A percentile compares a stretch with the other conserved stretches of the same genome.
Conservation (phyloP, 2,797 vertebrate species). For the Ctenochaetus hawaiiensis region DNA sequence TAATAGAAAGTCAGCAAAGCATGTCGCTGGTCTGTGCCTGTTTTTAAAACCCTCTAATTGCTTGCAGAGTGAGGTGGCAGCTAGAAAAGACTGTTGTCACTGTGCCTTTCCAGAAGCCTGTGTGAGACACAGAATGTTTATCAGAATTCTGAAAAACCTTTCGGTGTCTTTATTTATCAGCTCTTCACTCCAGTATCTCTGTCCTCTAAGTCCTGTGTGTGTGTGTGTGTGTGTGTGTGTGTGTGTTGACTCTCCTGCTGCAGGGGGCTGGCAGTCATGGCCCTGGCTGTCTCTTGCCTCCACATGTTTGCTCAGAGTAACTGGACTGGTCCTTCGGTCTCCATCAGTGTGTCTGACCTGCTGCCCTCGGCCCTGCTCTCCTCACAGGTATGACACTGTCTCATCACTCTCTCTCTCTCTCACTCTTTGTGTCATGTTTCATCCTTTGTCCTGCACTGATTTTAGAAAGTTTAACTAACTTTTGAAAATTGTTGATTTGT, state of each 20-base stretch:
- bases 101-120: not conserved
- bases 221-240: slow-evolving; percentile 1
- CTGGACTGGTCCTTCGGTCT: slow-evolving; percentile 93
- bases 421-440: not conserved
- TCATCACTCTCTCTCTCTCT: not conserved
- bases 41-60: slow-evolving; percentile 24
- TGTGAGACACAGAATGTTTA: not conserved
- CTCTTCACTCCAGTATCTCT: not conserved
- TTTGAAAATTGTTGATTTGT: too few species aligned
- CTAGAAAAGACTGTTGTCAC: not conserved
- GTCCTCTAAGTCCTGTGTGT: slow-evolving; percentile 10
- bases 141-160: not conserved
- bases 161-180: not conserved
- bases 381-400: slow-evolving; percentile 83
- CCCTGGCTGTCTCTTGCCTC: slow-evolving; percentile 90
- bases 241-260: slow-evolving; percentile 37
- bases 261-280: slow-evolving; percentile 90
- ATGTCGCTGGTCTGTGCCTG: not conserved
- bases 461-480: not conserved
- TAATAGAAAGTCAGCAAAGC: slow-evolving; percentile 40
- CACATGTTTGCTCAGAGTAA: slow-evolving; percentile 95
- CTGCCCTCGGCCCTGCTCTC: slow-evolving; percentile 85
- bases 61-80: not conserved
- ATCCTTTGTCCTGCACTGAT: not conserved
- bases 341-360: slow-evolving; percentile 84